Evolutionary conservation across 2,888 invertebrate species (phyloP), one percentile per base, ranked within the genome.

Genomic region (Nasonovia ribisnigri): DNA sequence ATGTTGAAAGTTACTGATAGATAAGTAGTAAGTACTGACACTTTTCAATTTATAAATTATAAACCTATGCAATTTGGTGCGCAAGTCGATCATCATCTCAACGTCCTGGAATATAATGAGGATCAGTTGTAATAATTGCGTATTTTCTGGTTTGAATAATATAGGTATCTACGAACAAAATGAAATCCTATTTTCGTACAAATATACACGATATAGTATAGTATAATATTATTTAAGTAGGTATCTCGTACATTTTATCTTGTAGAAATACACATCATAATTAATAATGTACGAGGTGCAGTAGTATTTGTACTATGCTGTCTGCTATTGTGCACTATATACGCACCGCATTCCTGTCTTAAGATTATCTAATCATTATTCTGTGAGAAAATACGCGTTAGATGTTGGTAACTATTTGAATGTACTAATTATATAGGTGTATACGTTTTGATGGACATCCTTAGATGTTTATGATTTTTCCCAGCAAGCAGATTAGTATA

Each of bases 401-500:
- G 16, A n/a, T n/a, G 24, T 26, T 26, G 54, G 54, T 26, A 77
- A 77, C 36, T 77, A 36, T 77, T 77, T 77, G 8, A 36, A 77
- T 36, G 36, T 77, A 77, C 36, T 36, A n/a, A n/a, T n/a, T 77
- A n/a, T 67, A 67, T 77, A 77, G 77, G 77, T 77, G 36, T 77
- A 29, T n/a, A 51, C n/a, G 87, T 88, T 88, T 48, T 48, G 87
- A 88, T 48, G 48, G 36, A 6, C 48, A 48, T 20, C 20, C 87
- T 57, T 42, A 77, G 77, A 42, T 54, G 57, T 88, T 88, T 36
- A 90, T n/a, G 46, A 90, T 90, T 67, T 90, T 36, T 60, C 48
- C 57, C 60, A 57, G 29, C 60, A 26, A 48, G 24, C 42, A 84
- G 67, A 77, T 26, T 84, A 60, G 46, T 88, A 92, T 26, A 87